Evolutionary conservation across 2,797 vertebrate species (phyloP).

Genomic region (Coranthus polyacanthus): DNA sequence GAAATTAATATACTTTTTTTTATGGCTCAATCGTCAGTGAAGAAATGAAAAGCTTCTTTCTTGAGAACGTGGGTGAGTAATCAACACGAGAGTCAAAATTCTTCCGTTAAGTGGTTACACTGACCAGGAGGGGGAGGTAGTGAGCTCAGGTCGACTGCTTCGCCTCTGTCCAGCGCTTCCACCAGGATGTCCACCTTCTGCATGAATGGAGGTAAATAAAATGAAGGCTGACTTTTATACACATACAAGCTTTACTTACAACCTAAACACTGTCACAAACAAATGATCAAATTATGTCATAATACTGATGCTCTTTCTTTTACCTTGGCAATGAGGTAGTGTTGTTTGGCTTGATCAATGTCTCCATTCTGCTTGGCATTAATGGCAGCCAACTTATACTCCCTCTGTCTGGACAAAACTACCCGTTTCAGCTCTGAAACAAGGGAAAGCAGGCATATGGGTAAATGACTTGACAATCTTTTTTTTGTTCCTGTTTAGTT

Average conservation of each 20-base stretch:
- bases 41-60: background rate
- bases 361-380: constrained; percentile 88
- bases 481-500: too few species aligned
- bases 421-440: constrained; percentile 80
- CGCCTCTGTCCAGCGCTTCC: constrained; percentile 83
- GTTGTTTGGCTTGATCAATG: constrained; percentile 81
- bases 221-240: constrained; percentile 1
- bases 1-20: background rate
- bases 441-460: background rate
- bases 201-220: constrained; percentile 10
- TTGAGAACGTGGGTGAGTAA: background rate
- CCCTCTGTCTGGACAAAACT: constrained; percentile 86
- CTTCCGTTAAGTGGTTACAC: constrained; percentile 29
- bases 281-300: background rate
- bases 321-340: constrained; percentile 90
- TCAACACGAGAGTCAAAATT: too few species aligned
- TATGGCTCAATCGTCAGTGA: background rate
- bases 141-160: constrained; percentile 81
- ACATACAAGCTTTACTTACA: background rate
- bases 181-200: constrained; percentile 85
- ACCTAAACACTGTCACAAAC: background rate
- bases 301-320: background rate
- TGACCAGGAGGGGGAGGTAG: constrained; percentile 90
- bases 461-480: background rate
- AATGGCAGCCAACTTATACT: constrained; percentile 91